Evolutionary conservation across 2,888 invertebrate genomes (phyloP), one percentile per base, ranked within the genome.

Genomic region (Cerastis rubricosa): DNA sequence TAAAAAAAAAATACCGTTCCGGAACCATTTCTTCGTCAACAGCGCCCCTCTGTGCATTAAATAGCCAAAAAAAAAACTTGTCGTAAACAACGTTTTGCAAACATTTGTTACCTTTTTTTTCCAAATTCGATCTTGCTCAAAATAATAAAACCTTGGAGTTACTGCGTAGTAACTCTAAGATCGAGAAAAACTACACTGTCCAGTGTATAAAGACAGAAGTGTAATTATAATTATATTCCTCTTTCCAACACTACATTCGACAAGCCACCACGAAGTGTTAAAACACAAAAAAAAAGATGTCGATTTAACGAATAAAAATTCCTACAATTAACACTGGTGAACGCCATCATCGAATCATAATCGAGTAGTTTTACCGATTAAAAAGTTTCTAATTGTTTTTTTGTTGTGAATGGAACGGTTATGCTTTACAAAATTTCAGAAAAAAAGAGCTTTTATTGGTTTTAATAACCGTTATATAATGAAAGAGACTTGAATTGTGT

Each of bases 341-440:
- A 78, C 25, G 64, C 47, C 8, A 35, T 11, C 45, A 71, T 68
- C 40, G 47, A n/a, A 61, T 47, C 40, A 68, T 74, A 76, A 78
- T 69, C 65, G 70, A 76, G 64, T 54, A 70, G 29, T 70, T 45
- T 67, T 70, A 83, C 78, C 80, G 79, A 78, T 86, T 80, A 71
- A 76, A 71, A 82, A 76, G 76, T 85, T 80, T 83, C 80, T 76
- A 78, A 83, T 80, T 29, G 74, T 72, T 63, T 66, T 66, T 76
- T 80, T 78, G 78, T 81, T 57, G 71, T 74, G 66, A 85, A 81
- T 72, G 77, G 61, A 66, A 83, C 17, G 61, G 77, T 81, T 70
- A 76, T 71, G 17, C 70, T 76, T 76, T 67, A 69, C 8, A 68
- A 59, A 57, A 69, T 66, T 43, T 40, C 6, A 45, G 25, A 67